Conservation (phyloP, 2,888 invertebrate species). For the Cecidostiba fungosa region DNA sequence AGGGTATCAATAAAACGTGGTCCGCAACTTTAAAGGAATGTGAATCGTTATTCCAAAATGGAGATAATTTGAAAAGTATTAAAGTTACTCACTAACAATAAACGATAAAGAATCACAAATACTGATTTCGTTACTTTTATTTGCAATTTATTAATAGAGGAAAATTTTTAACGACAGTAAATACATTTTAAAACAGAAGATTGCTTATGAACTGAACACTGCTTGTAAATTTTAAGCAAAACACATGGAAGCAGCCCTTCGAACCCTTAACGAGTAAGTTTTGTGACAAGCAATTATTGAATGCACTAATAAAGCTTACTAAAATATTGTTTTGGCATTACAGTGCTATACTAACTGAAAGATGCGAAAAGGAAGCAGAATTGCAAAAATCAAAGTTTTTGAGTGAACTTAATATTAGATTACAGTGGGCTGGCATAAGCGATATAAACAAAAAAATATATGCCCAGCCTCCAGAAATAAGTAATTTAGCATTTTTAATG, state of each 20-base stretch:
- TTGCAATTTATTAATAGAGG: slow-evolving; percentile 83
- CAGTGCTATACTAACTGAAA: slow-evolving; percentile 89
- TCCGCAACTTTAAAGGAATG: slow-evolving; percentile 82
- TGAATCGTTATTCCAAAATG: slow-evolving; percentile 79
- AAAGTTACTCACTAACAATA: slow-evolving; percentile 11
- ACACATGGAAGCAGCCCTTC: slow-evolving; percentile 90
- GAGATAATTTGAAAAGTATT: slow-evolving; percentile 78
- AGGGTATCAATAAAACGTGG: slow-evolving; percentile 82
- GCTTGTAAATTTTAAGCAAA: slow-evolving; percentile 96
- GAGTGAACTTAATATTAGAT: slow-evolving; percentile 87
- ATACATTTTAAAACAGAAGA: slow-evolving; percentile 89
- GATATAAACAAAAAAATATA: slow-evolving; percentile 95
- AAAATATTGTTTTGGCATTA: slow-evolving; percentile 65
- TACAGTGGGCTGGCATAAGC: slow-evolving; percentile 93
- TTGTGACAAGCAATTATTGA: slow-evolving; percentile 10
- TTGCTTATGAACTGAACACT: slow-evolving; percentile 90
- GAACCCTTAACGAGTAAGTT: slow-evolving; percentile 92
- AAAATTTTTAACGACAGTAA: slow-evolving; percentile 86
- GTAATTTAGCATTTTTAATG: slow-evolving; percentile 87
- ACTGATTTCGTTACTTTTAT: slow-evolving; percentile 19
- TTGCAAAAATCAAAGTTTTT: slow-evolving; percentile 81
- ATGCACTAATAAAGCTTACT: background rate
- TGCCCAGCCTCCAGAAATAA: slow-evolving; percentile 87
- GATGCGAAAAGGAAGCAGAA: slow-evolving; percentile 75
- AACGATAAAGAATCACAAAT: background rate